A percentile compares a stretch with the other conserved stretches of the same genome.
Evolutionary conservation across 2,797 vertebrate genomes (phyloP).

Genomic region (Rhynchonycteris naso): DNA sequence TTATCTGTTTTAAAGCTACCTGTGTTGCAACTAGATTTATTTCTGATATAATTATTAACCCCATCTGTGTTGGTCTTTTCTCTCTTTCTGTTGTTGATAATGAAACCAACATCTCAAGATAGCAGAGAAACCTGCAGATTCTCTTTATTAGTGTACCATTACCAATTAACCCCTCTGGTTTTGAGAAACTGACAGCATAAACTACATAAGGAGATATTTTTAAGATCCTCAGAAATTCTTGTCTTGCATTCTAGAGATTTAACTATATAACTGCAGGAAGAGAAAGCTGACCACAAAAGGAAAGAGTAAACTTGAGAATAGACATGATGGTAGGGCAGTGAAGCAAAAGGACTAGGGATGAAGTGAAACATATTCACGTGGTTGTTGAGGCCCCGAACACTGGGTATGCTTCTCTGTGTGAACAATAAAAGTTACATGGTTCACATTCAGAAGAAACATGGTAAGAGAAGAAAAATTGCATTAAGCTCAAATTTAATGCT

Average conservation of each 20-base stretch:
- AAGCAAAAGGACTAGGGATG: neutral
- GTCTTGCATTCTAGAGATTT: constrained; percentile 53
- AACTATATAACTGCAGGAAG: neutral
- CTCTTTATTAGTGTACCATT: constrained; percentile 80
- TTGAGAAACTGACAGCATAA: constrained; percentile 78
- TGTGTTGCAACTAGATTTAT: constrained; percentile 82
- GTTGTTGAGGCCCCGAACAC: neutral
- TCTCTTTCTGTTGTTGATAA: constrained; percentile 41
- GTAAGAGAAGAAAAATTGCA: neutral
- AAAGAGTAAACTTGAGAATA: neutral
- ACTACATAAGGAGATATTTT: constrained; percentile 77
- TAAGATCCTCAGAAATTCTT: constrained; percentile 75
- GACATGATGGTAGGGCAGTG: neutral
- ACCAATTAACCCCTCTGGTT: constrained; percentile 79
- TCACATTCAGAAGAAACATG: neutral
- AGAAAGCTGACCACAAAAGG: neutral
- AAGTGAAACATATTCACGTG: neutral
- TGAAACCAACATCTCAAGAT: neutral
- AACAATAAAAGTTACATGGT: neutral
- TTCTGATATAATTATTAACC: constrained; percentile 87
- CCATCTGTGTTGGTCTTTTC: constrained; percentile 80
- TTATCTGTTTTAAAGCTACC: constrained; percentile 87
- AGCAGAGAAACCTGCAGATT: constrained; percentile 73
- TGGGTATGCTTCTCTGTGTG: neutral
- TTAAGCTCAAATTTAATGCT: neutral